Conservation (phyloP, 92 coral and sea anemone species). For the Umimayanthus kanabou region DNA sequence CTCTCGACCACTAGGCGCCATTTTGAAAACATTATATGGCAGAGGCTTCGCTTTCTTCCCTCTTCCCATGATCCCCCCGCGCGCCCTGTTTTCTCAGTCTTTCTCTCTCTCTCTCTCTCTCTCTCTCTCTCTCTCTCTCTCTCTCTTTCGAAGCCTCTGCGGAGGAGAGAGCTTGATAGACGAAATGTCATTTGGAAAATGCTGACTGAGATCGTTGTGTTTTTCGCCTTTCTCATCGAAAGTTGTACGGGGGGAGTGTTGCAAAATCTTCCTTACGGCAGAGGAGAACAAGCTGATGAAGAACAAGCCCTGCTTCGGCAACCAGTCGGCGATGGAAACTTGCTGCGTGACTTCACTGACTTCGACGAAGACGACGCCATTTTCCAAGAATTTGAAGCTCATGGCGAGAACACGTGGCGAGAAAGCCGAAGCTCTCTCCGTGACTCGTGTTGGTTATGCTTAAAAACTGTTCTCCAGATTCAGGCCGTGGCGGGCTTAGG, state of each 20-base stretch:
- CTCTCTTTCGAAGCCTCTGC: too few relatives aligned
- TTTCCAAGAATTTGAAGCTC: slow-evolving; percentile 63
- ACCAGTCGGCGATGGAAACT: slow-evolving; percentile 3
- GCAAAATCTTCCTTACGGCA: neutral
- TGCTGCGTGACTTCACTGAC: slow-evolving; percentile 44
- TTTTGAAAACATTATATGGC: too few relatives aligned
- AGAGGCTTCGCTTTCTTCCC: too few relatives aligned
- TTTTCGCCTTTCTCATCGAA: slow-evolving; percentile 42
- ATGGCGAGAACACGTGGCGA: slow-evolving; percentile 66
- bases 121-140: too few relatives aligned
- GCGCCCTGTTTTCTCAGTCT: too few relatives aligned
- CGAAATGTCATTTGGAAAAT: neutral
- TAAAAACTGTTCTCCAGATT: slow-evolving; percentile 50
- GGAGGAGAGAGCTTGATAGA: too few relatives aligned
- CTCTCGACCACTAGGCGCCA: too few relatives aligned
- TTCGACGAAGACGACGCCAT: slow-evolving; percentile 54
- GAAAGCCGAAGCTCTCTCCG: slow-evolving; percentile 42
- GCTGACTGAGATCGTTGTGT: slow-evolving; percentile 18
- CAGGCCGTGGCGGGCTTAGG: slow-evolving; percentile 58
- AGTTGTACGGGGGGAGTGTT: slow-evolving; percentile 57
- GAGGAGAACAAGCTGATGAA: slow-evolving; percentile 11
- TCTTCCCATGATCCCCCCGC: too few relatives aligned
- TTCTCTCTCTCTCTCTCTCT: too few relatives aligned
- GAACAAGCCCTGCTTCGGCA: slow-evolving; percentile 11
- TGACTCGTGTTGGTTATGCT: slow-evolving; percentile 3